Evolutionary conservation across 1,140 invertebrate genomes (phyloP).

Genomic region (Nymphalis io): DNA sequence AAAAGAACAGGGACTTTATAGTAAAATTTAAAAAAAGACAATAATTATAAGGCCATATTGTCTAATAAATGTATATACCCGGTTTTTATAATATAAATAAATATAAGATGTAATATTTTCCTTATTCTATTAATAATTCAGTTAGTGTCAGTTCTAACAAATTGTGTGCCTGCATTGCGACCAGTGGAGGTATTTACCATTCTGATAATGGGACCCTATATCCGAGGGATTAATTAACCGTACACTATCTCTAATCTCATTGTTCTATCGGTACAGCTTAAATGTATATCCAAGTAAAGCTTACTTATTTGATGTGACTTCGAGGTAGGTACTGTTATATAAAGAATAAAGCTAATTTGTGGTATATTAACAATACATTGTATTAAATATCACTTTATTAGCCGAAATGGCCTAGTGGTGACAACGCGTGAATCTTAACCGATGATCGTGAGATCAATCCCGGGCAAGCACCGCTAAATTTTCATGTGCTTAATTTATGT

Average conservation of each 20-base stretch:
- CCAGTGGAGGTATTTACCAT: slow-evolving; percentile 46
- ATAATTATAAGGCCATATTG: too few relatives aligned
- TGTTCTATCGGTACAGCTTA: slow-evolving; percentile 44
- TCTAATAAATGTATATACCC: neutral
- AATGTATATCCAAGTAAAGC: slow-evolving; percentile 38
- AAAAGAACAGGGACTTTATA: too few relatives aligned
- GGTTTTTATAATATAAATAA: neutral
- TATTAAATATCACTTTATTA: too few relatives aligned
- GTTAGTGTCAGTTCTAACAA: slow-evolving; percentile 35
- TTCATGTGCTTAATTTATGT: too few relatives aligned
- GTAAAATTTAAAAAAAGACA: too few relatives aligned
- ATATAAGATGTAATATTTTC: slow-evolving; percentile 19
- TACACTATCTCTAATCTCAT: slow-evolving; percentile 56
- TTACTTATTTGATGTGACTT: slow-evolving; percentile 31
- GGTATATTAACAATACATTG: too few relatives aligned
- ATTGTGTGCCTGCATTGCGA: slow-evolving; percentile 45
- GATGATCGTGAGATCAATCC: too few relatives aligned
- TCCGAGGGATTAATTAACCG: slow-evolving; percentile 61
- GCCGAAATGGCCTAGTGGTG: too few relatives aligned
- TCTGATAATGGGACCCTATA: slow-evolving; percentile 56
- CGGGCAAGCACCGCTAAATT: too few relatives aligned
- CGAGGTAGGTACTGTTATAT: neutral
- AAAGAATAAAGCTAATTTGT: too few relatives aligned
- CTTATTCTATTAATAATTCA: slow-evolving; percentile 28
- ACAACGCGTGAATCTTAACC: too few relatives aligned